Base-by-base conservation (phyloP, 2,113 vertebrate species). In the Amazona guildingii region DNA sequence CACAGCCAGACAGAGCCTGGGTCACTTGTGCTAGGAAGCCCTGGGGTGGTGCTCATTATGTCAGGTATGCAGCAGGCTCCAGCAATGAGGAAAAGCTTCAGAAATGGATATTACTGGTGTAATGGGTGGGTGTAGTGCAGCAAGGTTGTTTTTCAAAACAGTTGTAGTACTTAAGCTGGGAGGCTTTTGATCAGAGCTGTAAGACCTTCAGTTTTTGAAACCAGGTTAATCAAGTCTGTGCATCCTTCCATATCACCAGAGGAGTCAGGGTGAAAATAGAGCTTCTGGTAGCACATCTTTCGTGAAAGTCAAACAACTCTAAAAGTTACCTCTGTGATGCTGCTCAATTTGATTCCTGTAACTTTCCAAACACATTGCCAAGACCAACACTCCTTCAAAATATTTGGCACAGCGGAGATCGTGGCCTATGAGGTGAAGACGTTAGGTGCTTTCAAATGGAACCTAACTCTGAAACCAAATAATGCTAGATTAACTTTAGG, bases 341-440 rank as follows among this genome's bases (percentile, higher is more conserved):
- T 51, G 44, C 35, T 84, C 62, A 69, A 76, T 37, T 67, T 52
- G 62, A 82, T 87, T 92, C 46, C 72, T 62, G 14, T 81, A 90
- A 81, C 64, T 94, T 95, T 96, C 92, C 83, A 81, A 88, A 86
- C 29, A 72, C 10, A 3, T 39, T 88, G 93, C 90, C 95, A 96
- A 94, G 21, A 93, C 51, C 82, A 95, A 90, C 68, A 77, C 35
- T 80, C 37, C 70, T 77, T 83, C 79, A 94, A 88, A 93, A 86
- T 93, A 93, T 72, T 94, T 95, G 88, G 87, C 92, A 78, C 39
- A 54, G 46, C 35, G 37, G 27, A 24, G 11, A 49, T 37, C 43
- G 68, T 83, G 46, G 75, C 61, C 88, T 78, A 35, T 31, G 72
- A 90, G 61, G 68, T 86, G 73, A 83, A 96, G 46, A 88, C 83